Conservation (phyloP, 2,888 invertebrate species). For the Amblyteles armatorius region DNA sequence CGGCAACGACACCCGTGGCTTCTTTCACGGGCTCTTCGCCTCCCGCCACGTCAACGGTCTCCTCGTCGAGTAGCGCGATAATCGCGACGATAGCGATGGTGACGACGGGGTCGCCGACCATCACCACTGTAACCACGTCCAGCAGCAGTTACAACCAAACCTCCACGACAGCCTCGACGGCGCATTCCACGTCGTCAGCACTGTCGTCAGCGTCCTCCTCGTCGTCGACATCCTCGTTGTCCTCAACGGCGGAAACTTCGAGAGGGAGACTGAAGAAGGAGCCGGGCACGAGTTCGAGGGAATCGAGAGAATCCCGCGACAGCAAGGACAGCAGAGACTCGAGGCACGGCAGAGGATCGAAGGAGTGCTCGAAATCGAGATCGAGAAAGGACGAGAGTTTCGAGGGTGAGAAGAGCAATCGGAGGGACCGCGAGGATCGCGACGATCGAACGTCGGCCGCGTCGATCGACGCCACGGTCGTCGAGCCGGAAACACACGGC, state of each 20-base stretch:
- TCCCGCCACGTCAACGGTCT: constrained; percentile 72
- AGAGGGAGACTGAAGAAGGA: constrained; percentile 78
- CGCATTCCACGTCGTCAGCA: constrained; percentile 67
- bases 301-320: constrained; percentile 81
- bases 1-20: constrained; percentile 58
- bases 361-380: constrained; percentile 77
- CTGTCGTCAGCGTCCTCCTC: constrained; percentile 70
- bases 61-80: constrained; percentile 75
- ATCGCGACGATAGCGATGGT: constrained; percentile 68
- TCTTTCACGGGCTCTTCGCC: constrained; percentile 31
- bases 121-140: constrained; percentile 73
- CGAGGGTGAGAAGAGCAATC: constrained; percentile 73
- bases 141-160: constrained; percentile 51
- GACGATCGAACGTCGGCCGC: constrained; percentile 71
- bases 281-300: constrained; percentile 71
- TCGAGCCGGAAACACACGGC: constrained; percentile 15
- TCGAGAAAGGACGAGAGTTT: constrained; percentile 80
- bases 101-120: constrained; percentile 72
- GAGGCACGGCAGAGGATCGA: constrained; percentile 80
- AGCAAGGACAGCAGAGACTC: constrained; percentile 80
- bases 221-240: constrained; percentile 69
- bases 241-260: constrained; percentile 72
- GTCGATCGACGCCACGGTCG: constrained; percentile 46
- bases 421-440: constrained; percentile 77
- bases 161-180: constrained; percentile 73